Percentiles rank a stretch among this genome's conserved stretches.
phyloP scores from a whole-genome alignment of 2,113 vertebrate species.

The Nothobranchius kuhntae region DNA sequence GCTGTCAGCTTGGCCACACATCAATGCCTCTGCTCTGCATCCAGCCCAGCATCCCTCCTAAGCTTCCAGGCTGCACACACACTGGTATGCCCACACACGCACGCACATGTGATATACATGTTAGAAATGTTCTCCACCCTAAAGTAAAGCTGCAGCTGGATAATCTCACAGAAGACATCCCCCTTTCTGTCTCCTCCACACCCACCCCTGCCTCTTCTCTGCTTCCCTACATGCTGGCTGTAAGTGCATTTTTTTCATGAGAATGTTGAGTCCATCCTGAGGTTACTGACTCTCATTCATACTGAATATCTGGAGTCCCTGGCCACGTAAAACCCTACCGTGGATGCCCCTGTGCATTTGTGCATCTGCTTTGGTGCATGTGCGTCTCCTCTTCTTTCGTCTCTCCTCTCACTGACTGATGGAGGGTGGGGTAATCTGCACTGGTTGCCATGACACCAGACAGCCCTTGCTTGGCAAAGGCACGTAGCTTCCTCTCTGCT shows the following conservation, averaged over 20 bases:
- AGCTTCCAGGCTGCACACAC: constrained; percentile 22
- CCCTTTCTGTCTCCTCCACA: not conserved
- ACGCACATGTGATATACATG: constrained; percentile 16
- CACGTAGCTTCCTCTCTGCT: constrained; percentile 85
- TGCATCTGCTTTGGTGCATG: constrained; percentile 10
- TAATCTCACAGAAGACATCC: not conserved
- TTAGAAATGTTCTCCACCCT: not conserved
- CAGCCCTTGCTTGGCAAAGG: constrained; percentile 88
- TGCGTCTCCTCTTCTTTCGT: constrained; percentile 30
- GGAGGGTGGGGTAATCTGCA: constrained; percentile 89
- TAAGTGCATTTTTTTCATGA: constrained; percentile 14
- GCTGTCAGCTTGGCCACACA: constrained; percentile 51
- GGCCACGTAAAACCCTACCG: constrained; percentile 9
- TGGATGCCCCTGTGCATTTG: constrained; percentile 15
- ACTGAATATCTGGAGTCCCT: constrained; percentile 9
- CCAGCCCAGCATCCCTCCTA: constrained; percentile 22
- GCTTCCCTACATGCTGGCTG: not conserved
- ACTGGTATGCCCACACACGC: constrained; percentile 14
- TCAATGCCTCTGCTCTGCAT: constrained; percentile 41
- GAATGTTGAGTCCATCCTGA: not conserved
- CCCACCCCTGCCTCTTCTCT: not conserved
- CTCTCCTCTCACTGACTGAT: constrained; percentile 62
- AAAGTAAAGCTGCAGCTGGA: constrained; percentile 28
- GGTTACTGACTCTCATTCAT: constrained; percentile 2
- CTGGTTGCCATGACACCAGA: constrained; percentile 93